Evolutionary conservation across 2,888 invertebrate genomes (phyloP).

Genomic region (Cryptus viduatorius): DNA sequence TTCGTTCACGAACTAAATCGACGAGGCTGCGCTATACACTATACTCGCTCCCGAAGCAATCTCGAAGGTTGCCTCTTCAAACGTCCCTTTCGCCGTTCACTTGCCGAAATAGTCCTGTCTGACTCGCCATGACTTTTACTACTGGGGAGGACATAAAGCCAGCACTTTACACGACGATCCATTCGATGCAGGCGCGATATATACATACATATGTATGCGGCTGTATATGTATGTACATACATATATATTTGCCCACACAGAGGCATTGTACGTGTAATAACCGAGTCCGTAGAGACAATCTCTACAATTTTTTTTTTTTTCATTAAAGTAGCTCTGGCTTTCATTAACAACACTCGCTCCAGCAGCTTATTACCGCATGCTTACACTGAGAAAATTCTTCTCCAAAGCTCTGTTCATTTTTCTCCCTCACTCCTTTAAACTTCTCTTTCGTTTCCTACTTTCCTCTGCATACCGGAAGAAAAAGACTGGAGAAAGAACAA

Average conservation of each 20-base stretch:
- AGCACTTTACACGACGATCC: not conserved
- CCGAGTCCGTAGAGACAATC: constrained; percentile 6
- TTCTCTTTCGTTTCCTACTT: not conserved
- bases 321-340: constrained; percentile 42
- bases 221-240: not conserved
- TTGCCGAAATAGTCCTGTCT: constrained; percentile 2
- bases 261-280: constrained; percentile 19
- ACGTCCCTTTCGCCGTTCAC: not conserved
- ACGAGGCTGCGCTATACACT: not conserved
- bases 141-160: constrained; percentile 2
- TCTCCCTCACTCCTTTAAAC: not conserved
- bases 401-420: constrained; percentile 16
- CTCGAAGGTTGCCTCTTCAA: constrained; percentile 1
- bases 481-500: not conserved
- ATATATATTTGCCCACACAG: not conserved
- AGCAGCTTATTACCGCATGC: constrained; percentile 36
- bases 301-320: constrained; percentile 15
- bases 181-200: not conserved
- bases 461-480: not conserved
- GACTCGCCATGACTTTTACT: constrained; percentile 31
- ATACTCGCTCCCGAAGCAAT: constrained; percentile 3
- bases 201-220: not conserved
- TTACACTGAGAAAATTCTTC: constrained; percentile 37
- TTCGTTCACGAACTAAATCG: not conserved
- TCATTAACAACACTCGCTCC: constrained; percentile 37